Conservation (phyloP, 1,140 invertebrate genomes). For the Macrostomum lignano region DNA sequence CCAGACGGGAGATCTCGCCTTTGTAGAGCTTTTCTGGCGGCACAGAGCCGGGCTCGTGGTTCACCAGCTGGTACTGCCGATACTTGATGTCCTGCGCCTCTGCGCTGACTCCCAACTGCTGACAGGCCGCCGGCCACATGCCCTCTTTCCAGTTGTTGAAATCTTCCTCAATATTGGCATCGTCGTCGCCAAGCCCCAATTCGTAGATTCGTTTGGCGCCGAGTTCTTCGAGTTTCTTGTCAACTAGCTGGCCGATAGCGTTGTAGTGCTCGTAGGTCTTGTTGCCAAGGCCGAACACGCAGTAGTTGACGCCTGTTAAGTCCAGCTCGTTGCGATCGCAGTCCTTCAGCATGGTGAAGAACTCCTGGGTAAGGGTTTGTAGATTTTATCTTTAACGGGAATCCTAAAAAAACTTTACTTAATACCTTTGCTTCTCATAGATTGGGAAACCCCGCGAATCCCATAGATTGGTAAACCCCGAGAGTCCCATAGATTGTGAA, state of each 20-base stretch:
- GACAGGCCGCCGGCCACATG: slow-evolving; percentile 85
- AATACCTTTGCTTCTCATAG: too few species aligned
- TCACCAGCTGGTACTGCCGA: slow-evolving; percentile 61
- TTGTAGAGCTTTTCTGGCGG: slow-evolving; percentile 49
- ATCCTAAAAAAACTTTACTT: too few species aligned
- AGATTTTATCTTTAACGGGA: too few species aligned
- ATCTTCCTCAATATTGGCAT: slow-evolving; percentile 90
- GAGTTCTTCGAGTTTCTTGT: slow-evolving; percentile 66
- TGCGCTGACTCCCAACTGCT: slow-evolving; percentile 66
- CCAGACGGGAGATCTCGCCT: slow-evolving; percentile 69
- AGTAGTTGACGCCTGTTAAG: too few species aligned
- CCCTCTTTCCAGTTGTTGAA: slow-evolving; percentile 95
- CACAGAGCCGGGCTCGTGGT: slow-evolving; percentile 39
- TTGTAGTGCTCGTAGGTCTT: slow-evolving; percentile 99
- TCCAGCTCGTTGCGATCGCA: too few species aligned
- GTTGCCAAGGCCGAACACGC: slow-evolving; percentile 93
- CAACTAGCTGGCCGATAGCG: slow-evolving; percentile 74
- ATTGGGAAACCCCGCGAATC: too few species aligned
- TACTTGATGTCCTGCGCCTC: slow-evolving; percentile 53
- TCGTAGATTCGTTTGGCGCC: slow-evolving; percentile 67
- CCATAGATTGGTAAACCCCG: too few species aligned
- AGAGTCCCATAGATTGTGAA: too few species aligned
- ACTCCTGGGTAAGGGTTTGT: too few species aligned
- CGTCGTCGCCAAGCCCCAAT: slow-evolving; percentile 82
- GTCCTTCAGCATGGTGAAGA: too few species aligned